Conservation (phyloP, 2,797 vertebrate species). For the Pogonophryne albipinna region DNA sequence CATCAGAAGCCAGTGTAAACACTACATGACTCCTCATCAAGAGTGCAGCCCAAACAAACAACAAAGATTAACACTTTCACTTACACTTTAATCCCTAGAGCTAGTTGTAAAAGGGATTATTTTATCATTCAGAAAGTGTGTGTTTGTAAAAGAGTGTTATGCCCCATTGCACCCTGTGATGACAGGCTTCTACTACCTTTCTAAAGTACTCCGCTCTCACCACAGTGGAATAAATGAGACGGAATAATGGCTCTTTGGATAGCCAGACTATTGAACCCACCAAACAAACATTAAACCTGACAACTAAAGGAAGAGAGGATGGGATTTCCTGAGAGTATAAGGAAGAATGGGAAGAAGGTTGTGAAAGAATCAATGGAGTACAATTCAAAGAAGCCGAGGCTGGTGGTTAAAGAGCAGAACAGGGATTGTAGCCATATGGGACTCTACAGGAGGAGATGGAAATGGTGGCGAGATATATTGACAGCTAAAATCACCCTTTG, state of each 20-base stretch:
- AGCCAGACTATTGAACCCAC: constrained; percentile 47
- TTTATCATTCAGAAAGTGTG: constrained; percentile 47
- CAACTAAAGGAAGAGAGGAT: constrained; percentile 46
- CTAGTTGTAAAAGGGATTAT: constrained; percentile 23
- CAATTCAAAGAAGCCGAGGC: constrained; percentile 32
- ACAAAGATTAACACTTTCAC: background rate
- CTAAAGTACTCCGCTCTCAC: constrained; percentile 57
- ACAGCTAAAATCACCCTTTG: constrained; percentile 35
- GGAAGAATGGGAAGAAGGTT: constrained; percentile 27
- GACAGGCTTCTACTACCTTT: constrained; percentile 59
- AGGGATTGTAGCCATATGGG: constrained; percentile 20
- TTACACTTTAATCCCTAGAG: constrained; percentile 3
- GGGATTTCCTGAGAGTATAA: constrained; percentile 24
- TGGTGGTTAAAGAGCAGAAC: constrained; percentile 45
- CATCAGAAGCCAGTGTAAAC: constrained; percentile 6
- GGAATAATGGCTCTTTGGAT: constrained; percentile 72
- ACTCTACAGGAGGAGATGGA: constrained; percentile 10
- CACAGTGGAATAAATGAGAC: constrained; percentile 67
- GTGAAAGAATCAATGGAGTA: constrained; percentile 41
- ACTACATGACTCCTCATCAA: constrained; percentile 4
- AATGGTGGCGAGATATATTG: constrained; percentile 26
- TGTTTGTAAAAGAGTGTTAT: constrained; percentile 50
- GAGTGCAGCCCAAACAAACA: constrained; percentile 5
- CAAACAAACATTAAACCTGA: constrained; percentile 61
- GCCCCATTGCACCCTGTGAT: constrained; percentile 64